Conservation (phyloP, 1,140 invertebrate genomes). For the Zaprionus capensis region DNA sequence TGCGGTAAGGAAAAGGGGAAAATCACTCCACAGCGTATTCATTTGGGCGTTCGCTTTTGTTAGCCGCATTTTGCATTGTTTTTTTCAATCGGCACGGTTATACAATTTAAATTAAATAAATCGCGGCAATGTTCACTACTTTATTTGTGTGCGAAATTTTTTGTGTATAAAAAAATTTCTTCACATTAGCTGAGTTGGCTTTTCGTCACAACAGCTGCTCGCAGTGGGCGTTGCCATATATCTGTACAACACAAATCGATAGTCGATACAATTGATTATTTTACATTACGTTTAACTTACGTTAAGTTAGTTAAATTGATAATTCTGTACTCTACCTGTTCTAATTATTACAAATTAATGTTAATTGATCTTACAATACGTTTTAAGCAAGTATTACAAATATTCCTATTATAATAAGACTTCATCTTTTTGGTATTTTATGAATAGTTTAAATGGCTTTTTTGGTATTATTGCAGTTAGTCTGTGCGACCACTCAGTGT, state of each 20-base stretch:
- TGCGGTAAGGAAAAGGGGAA: slow-evolving; percentile 27
- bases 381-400: neutral
- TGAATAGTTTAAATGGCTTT: neutral
- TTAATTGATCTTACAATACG: neutral
- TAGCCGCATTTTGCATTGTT: slow-evolving; percentile 76
- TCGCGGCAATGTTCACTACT: slow-evolving; percentile 27
- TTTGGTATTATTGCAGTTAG: neutral
- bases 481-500: neutral
- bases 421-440: neutral
- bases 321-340: neutral
- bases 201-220: slow-evolving; percentile 65
- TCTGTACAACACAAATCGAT: slow-evolving; percentile 3
- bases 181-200: slow-evolving; percentile 66
- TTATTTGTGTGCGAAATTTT: slow-evolving; percentile 43
- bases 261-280: neutral
- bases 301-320: neutral
- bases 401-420: neutral
- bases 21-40: slow-evolving; percentile 45
- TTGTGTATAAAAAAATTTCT: slow-evolving; percentile 76
- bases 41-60: slow-evolving; percentile 54
- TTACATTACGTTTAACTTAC: neutral
- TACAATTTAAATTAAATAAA: slow-evolving; percentile 38
- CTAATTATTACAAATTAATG: neutral
- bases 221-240: slow-evolving; percentile 26
- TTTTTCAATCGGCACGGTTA: slow-evolving; percentile 31